Percentiles rank a stretch among this genome's conserved stretches.
phyloP scores from a whole-genome alignment of 2,888 invertebrate genomes.

The Monopis laevigella region DNA sequence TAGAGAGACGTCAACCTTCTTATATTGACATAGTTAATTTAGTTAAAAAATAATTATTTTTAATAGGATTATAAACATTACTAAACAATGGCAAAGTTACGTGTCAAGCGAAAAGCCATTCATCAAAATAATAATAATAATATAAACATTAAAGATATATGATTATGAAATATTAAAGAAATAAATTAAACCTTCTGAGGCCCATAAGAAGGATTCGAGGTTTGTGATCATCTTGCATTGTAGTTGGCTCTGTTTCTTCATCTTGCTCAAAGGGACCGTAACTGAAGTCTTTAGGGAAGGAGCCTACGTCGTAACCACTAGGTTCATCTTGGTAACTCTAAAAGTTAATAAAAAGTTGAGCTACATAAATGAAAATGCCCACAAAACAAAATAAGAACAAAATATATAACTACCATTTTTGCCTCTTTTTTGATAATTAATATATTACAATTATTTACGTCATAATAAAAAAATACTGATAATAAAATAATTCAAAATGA shows the following conservation, averaged over 20 bases:
- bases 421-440: no score
- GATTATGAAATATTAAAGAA: neutral
- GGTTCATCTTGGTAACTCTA: constrained; percentile 68
- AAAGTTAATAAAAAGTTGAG: constrained; percentile 13
- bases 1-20: no score
- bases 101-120: neutral
- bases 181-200: constrained; percentile 75
- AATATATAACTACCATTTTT: no score
- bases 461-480: no score
- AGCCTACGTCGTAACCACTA: constrained; percentile 61
- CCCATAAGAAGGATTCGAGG: constrained; percentile 96
- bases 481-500: no score
- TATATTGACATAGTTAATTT: no score
- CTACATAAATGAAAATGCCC: neutral
- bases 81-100: neutral
- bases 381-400: constrained; percentile 2
- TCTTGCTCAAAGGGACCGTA: constrained; percentile 90
- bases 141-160: neutral
- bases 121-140: neutral
- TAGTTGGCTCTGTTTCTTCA: constrained; percentile 70
- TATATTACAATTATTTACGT: no score
- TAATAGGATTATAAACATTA: neutral
- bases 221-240: constrained; percentile 80
- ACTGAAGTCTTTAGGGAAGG: constrained; percentile 92
- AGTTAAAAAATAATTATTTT: neutral